Evolutionary conservation across 1,140 invertebrate genomes (phyloP).

Genomic region (Euborellia annulipes): DNA sequence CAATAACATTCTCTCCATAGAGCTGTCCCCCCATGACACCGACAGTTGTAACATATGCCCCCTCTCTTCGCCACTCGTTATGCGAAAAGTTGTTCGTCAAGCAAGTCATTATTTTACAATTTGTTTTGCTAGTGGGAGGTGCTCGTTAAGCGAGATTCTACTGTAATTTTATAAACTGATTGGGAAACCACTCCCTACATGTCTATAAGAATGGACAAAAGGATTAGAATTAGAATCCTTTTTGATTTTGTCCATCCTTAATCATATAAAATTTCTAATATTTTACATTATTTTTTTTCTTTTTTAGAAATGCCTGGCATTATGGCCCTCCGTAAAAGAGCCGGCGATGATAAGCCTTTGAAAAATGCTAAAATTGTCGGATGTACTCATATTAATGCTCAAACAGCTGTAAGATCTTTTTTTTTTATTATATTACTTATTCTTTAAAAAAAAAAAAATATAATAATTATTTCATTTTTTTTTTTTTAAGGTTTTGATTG

Average conservation of each 20-base stretch:
- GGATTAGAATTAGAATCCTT: background rate
- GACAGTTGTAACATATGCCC: too few relatives aligned
- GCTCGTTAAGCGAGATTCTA: too few relatives aligned
- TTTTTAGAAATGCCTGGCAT: conserved; percentile 88
- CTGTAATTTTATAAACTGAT: too few relatives aligned
- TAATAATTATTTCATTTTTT: background rate
- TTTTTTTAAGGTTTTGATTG: conserved; percentile 53
- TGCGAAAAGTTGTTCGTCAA: too few relatives aligned
- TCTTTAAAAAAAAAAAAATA: background rate
- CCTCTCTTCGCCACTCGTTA: too few relatives aligned
- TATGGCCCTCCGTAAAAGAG: conserved; percentile 80
- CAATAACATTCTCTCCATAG: too few relatives aligned
- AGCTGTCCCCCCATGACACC: too few relatives aligned
- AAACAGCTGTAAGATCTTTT: conserved; percentile 66
- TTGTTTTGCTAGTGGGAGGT: too few relatives aligned
- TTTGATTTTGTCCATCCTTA: background rate
- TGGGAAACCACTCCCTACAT: too few relatives aligned
- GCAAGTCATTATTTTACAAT: too few relatives aligned
- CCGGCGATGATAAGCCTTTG: conserved; percentile 82
- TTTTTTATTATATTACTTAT: too few relatives aligned
- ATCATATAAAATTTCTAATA: background rate
- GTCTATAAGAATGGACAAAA: too few relatives aligned
- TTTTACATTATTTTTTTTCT: conserved; percentile 6
- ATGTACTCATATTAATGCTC: conserved; percentile 95
- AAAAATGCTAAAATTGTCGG: conserved; percentile 93